phyloP scores from a whole-genome alignment of 2,113 vertebrate genomes.

The Podarcis muralis region DNA sequence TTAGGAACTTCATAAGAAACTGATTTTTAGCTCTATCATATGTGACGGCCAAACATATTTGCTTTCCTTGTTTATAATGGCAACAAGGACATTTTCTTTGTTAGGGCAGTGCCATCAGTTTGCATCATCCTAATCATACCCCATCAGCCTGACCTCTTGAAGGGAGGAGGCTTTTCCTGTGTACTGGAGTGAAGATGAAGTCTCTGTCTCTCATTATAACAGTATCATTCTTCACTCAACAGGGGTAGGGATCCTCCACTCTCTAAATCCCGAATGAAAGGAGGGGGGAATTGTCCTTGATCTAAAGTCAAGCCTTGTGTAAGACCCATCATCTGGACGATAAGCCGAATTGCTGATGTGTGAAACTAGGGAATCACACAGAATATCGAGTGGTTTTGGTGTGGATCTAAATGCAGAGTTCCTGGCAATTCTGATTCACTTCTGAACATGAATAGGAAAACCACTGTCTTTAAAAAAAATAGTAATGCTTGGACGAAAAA shows the following conservation, averaged over 20 bases:
- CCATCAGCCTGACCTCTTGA: background rate
- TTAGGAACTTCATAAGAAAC: constrained; percentile 15
- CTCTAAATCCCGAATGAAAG: constrained; percentile 16
- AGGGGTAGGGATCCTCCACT: background rate
- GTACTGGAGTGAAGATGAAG: background rate
- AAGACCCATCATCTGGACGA: background rate
- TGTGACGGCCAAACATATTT: background rate
- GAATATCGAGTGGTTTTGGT: background rate
- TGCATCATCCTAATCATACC: background rate
- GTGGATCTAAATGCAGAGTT: background rate
- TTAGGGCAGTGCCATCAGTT: background rate
- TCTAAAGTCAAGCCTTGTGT: constrained; percentile 27
- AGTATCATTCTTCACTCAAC: background rate
- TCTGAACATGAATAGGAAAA: constrained; percentile 6
- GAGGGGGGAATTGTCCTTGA: background rate
- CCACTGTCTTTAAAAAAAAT: background rate
- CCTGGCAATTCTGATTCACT: background rate
- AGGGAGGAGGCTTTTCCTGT: background rate
- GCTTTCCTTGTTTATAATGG: constrained; percentile 22
- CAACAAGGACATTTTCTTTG: constrained; percentile 9
- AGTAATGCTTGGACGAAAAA: background rate
- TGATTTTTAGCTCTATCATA: constrained; percentile 11
- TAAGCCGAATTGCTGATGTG: background rate
- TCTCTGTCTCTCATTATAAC: background rate
- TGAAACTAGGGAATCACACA: background rate